Percentiles rank a stretch among this genome's conserved stretches.
phyloP scores from a whole-genome alignment of 2,888 invertebrate species.

The Lordiphosa fenestrarum region DNA sequence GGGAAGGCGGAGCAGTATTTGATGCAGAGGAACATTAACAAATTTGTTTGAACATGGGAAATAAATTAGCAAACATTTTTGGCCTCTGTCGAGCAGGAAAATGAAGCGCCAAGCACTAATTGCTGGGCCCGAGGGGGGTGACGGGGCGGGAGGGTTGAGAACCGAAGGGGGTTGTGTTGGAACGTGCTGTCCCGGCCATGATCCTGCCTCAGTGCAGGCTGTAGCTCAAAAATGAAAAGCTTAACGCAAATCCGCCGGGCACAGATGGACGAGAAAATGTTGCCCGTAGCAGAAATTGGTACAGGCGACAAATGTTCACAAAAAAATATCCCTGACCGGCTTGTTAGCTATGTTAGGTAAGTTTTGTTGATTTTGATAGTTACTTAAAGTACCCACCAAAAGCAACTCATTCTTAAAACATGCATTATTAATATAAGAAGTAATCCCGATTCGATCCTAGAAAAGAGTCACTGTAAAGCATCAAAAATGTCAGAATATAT shows the following conservation, averaged over 20 bases:
- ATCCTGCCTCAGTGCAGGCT: conserved; percentile 46
- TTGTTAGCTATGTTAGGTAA: no score
- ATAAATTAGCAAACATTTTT: conserved; percentile 79
- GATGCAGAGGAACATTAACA: conserved; percentile 59
- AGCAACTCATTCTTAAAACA: no score
- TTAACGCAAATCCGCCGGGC: conserved; percentile 66
- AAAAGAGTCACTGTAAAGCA: no score
- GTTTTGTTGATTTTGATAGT: no score
- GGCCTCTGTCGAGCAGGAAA: conserved; percentile 58
- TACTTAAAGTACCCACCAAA: no score
- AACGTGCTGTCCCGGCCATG: conserved; percentile 36
- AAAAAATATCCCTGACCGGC: background rate
- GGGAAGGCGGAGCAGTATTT: conserved; percentile 9
- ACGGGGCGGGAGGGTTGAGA: background rate
- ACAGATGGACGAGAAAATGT: conserved; percentile 48
- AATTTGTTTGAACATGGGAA: conserved; percentile 77
- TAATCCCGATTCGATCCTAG: no score
- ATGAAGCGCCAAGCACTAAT: conserved; percentile 67
- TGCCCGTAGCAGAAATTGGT: conserved; percentile 14
- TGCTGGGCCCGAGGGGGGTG: conserved; percentile 30
- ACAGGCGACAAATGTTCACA: conserved; percentile 48
- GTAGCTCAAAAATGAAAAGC: conserved; percentile 71
- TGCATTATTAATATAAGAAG: no score
- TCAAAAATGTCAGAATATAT: no score
- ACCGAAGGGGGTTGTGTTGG: conserved; percentile 5